These are phyloP conservation scores for Euspilapteryx auroguttella DNA, from an alignment of 2,888 invertebrate genomes.

Conservation along the genomic window DNA sequence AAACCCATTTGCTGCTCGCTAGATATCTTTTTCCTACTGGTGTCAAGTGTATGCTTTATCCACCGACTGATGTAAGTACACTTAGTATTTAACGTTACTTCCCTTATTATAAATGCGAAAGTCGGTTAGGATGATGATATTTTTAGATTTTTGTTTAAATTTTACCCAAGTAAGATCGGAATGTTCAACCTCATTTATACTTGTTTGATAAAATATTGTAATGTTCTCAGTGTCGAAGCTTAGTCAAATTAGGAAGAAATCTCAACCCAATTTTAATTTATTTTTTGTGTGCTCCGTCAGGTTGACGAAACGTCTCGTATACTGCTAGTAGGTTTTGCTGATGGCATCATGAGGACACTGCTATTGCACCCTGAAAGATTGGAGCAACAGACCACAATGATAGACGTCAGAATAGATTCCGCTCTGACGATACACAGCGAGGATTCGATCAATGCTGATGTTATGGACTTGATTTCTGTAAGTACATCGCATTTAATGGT, in stretches of 20 bases:
- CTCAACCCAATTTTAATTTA: no score
- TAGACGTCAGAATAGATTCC: conserved; percentile 32
- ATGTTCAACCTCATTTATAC: no score
- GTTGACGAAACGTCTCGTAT: conserved; percentile 66
- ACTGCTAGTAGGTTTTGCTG: conserved; percentile 69
- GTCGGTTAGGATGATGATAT: no score
- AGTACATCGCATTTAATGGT: no score
- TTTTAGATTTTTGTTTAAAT: no score
- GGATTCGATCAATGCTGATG: conserved; percentile 25
- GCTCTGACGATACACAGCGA: conserved; percentile 37
- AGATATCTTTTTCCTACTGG: conserved; percentile 55
- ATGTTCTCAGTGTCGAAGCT: no score
- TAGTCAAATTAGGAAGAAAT: no score
- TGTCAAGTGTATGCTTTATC: conserved; percentile 68
- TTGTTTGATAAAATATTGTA: no score
- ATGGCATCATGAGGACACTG: conserved; percentile 69
- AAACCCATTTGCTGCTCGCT: conserved; percentile 58
- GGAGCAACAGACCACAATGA: conserved; percentile 13
- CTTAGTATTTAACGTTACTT: no score
- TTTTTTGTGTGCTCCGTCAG: no score
- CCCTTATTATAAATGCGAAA: no score
- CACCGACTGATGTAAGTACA: conserved; percentile 64
- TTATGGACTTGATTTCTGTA: conserved; percentile 37
- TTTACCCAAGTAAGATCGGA: no score
- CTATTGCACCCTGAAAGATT: conserved; percentile 31